Conservation (phyloP, 1,140 invertebrate genomes). For the Oncopodura yosiiana region DNA sequence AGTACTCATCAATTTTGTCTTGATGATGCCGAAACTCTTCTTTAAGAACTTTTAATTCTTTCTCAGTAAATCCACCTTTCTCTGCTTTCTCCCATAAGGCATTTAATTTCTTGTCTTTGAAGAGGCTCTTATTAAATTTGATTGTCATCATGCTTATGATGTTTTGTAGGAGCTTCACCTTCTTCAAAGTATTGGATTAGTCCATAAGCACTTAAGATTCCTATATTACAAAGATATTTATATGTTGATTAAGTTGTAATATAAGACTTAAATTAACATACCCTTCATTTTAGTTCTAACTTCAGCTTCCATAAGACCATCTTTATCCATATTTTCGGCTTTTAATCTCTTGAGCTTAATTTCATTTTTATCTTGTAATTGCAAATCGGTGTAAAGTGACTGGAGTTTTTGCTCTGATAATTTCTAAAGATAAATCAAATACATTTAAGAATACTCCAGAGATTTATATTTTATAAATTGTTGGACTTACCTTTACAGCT, state of each 20-base stretch:
- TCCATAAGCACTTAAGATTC: constrained; percentile 70
- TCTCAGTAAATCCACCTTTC: constrained; percentile 66
- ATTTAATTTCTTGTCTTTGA: constrained; percentile 82
- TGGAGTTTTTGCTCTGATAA: constrained; percentile 72
- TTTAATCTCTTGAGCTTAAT: constrained; percentile 68
- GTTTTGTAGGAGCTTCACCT: constrained; percentile 46
- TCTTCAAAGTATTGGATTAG: constrained; percentile 69
- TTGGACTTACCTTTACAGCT: constrained; percentile 60
- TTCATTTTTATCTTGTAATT: constrained; percentile 87
- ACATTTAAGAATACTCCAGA: background rate
- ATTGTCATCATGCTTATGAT: constrained; percentile 49
- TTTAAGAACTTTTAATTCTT: constrained; percentile 70
- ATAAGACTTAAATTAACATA: constrained; percentile 36
- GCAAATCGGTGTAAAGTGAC: constrained; percentile 74
- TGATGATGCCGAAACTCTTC: constrained; percentile 87
- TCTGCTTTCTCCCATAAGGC: constrained; percentile 83
- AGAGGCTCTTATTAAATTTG: constrained; percentile 63
- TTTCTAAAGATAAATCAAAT: constrained; percentile 49
- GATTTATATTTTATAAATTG: constrained; percentile 34
- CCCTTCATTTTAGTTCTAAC: constrained; percentile 66
- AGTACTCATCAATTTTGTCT: constrained; percentile 83
- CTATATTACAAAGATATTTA: constrained; percentile 40
- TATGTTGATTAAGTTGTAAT: too few relatives aligned
- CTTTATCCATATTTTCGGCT: constrained; percentile 71
- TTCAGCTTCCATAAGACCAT: constrained; percentile 72